Evolutionary conservation across 2,888 invertebrate species (phyloP), one percentile per base, ranked within the genome.

Genomic region (Bombyx huttoni): DNA sequence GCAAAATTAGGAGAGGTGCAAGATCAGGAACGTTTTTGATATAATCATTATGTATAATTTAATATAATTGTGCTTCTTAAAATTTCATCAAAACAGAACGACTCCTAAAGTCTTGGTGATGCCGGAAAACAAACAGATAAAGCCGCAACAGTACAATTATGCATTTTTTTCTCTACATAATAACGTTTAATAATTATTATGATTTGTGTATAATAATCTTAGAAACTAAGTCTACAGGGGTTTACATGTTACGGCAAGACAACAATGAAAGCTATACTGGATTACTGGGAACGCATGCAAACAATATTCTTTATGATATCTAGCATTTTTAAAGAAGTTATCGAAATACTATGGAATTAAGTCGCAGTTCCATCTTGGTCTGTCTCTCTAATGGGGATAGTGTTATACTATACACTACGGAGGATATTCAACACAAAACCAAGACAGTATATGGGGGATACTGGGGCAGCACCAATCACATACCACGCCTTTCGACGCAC

Each of bases 91-190:
- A 66, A 64, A 34, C 48, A 49, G 48, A 71, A 71, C 70, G 75
- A 79, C 74, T 73, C 66, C 67, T 24, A 24, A 40, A 63, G 70
- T 73, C 70, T 75, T 82, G 84, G 85, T 84, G 78, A 86, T 89
- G 86, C 85, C 87, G 89, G 88, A 89, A 88, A 89, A 89, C 85
- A 88, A 88, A 87, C 87, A 87, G 86, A 84, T 87, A 86, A 88
- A 88, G 87, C 86, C 83, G 78, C 65, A 56, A 76, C 40, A 40
- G 12, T 40, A 12, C 7, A 40, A 8, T 6, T 70, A 66, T 70
- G 65, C 70, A 73, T 71, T 70, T 70, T 66, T 68, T 64, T 64
- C 34, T 67, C 64, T 70, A 76, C 62, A 70, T 64, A 65, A 63
- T 66, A 40, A 53, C 65, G 58, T 55, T 49, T 49, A 50, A 34